These are phyloP conservation scores for Lamproptera curius DNA, from an alignment of 2,888 invertebrate genomes.

Conservation along the genomic window DNA sequence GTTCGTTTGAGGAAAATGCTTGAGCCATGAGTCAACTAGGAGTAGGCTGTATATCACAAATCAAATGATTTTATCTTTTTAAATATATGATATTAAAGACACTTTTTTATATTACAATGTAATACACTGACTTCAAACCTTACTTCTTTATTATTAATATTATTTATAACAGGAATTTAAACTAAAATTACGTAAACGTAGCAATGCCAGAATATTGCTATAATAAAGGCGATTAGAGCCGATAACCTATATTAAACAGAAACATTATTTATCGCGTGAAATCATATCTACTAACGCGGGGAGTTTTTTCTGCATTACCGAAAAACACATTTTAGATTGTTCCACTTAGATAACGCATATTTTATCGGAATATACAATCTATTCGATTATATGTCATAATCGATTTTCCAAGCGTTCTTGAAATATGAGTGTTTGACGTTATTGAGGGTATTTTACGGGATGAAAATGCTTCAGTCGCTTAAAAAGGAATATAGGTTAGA, in stretches of 20 bases:
- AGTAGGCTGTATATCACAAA: neutral
- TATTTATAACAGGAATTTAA: neutral
- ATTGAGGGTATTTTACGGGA: neutral
- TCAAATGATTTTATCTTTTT: neutral
- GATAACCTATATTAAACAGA: conserved; percentile 7
- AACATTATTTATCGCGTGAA: conserved; percentile 17
- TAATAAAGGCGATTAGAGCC: too few species aligned
- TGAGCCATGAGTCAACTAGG: too few species aligned
- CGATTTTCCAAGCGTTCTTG: neutral
- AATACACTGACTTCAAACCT: neutral
- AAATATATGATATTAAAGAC: neutral
- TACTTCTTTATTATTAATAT: too few species aligned
- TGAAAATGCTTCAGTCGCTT: too few species aligned
- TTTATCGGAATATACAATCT: too few species aligned
- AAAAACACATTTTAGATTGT: neutral
- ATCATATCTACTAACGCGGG: conserved; percentile 1
- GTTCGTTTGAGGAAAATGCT: too few species aligned
- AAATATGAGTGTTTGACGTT: neutral
- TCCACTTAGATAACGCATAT: neutral
- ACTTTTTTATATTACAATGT: neutral
- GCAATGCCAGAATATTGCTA: neutral
- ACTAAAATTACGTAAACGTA: neutral
- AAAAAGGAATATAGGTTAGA: neutral
- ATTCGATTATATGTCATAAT: neutral
- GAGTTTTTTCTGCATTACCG: neutral